These are phyloP conservation scores for Ochropleura plecta DNA, from an alignment of 2,888 invertebrate species.

Conservation along the genomic window DNA sequence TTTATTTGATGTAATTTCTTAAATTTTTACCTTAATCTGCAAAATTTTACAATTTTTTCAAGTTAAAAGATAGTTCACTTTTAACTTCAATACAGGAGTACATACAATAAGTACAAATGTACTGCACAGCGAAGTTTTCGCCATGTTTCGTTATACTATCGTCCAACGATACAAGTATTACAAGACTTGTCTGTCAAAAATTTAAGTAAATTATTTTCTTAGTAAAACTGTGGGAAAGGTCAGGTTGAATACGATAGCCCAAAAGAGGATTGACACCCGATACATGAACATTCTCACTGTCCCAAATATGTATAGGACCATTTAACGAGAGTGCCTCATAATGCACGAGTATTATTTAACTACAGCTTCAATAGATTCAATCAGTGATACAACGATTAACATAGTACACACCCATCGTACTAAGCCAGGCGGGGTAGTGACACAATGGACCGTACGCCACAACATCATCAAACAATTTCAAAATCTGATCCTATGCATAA, in stretches of 20 bases:
- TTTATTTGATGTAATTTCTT: background rate
- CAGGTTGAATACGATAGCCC: slow-evolving; percentile 6
- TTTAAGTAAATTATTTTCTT: background rate
- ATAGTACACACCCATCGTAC: slow-evolving; percentile 89
- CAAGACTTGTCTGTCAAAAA: slow-evolving; percentile 2
- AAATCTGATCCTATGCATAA: slow-evolving; percentile 90
- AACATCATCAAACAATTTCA: slow-evolving; percentile 90
- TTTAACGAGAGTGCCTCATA: slow-evolving; percentile 64
- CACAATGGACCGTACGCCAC: slow-evolving; percentile 83
- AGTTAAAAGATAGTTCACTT: slow-evolving; percentile 14
- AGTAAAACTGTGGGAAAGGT: slow-evolving; percentile 26
- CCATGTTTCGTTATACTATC: background rate
- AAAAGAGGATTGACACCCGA: slow-evolving; percentile 31
- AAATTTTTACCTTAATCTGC: background rate
- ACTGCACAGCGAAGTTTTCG: background rate
- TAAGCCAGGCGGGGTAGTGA: slow-evolving; percentile 81
- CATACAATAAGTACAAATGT: background rate
- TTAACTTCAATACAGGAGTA: background rate
- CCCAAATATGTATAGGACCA: slow-evolving; percentile 57
- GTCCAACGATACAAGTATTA: slow-evolving; percentile 6
- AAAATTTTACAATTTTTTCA: slow-evolving; percentile 3
- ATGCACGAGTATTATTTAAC: slow-evolving; percentile 72
- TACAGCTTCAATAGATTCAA: slow-evolving; percentile 83
- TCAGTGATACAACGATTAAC: slow-evolving; percentile 85
- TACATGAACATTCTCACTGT: slow-evolving; percentile 33